Evolutionary conservation across 2,113 vertebrate genomes (phyloP).

Genomic region (Hippoglossus stenolepis): DNA sequence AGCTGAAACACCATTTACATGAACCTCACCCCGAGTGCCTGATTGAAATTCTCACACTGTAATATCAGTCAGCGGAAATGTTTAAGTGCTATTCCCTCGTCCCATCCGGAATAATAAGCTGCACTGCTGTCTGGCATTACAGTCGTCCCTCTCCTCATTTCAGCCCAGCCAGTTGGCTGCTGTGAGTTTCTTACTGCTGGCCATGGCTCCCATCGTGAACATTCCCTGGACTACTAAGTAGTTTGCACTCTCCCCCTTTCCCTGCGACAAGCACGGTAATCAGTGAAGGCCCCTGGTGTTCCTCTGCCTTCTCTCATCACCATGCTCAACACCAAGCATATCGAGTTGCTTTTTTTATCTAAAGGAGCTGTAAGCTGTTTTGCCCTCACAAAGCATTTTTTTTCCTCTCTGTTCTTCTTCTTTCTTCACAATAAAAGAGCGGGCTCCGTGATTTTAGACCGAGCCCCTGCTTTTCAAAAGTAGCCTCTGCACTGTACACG

Average conservation of each 20-base stretch:
- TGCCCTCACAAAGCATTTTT: conserved; percentile 31
- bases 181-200: conserved; percentile 29
- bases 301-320: conserved; percentile 29
- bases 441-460: conserved; percentile 15
- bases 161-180: conserved; percentile 31
- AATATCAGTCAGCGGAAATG: conserved; percentile 63
- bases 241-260: conserved; percentile 14
- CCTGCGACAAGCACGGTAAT: conserved; percentile 49
- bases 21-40: conserved; percentile 51
- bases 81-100: conserved; percentile 66
- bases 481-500: conserved; percentile 12
- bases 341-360: neutral
- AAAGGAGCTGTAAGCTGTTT: conserved; percentile 48
- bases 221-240: conserved; percentile 26
- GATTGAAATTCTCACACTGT: conserved; percentile 69
- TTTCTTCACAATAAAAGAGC: conserved; percentile 19
- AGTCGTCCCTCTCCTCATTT: conserved; percentile 50
- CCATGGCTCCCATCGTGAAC: conserved; percentile 20
- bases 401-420: conserved; percentile 17
- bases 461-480: neutral
- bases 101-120: conserved; percentile 68
- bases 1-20: conserved; percentile 54
- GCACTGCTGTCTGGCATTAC: conserved; percentile 46
- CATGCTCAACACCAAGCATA: conserved; percentile 16
- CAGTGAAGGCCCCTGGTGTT: conserved; percentile 30